phyloP scores from a whole-genome alignment of 2,113 vertebrate species.

The Ceyx margarethae region DNA sequence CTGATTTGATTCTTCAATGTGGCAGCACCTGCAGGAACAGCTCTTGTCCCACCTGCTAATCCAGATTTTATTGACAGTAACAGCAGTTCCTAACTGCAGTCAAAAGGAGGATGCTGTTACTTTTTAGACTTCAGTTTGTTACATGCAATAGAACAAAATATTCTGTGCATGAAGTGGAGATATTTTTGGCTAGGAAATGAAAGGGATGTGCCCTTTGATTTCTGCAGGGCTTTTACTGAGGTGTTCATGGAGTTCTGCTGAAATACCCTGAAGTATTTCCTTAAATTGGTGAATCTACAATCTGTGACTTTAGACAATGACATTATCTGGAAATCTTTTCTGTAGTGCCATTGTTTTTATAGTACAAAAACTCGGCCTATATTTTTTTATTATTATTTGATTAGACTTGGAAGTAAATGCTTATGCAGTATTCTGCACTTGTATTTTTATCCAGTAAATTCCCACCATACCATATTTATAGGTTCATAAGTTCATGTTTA shows the following conservation, averaged over 20 bases:
- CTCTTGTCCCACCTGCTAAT: not conserved
- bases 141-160: not conserved
- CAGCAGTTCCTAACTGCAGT: not conserved
- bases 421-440: not conserved
- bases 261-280: not conserved
- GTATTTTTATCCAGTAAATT: not conserved
- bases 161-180: not conserved
- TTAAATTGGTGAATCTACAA: not conserved
- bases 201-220: not conserved
- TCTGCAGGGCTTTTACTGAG: not conserved
- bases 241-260: not conserved
- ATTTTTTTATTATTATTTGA: not conserved
- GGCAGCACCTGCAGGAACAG: not conserved
- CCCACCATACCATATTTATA: not conserved
- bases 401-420: not conserved
- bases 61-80: not conserved
- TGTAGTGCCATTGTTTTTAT: not conserved
- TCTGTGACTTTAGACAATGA: not conserved
- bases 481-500: not conserved
- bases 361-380: not conserved
- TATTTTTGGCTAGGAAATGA: not conserved
- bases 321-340: not conserved
- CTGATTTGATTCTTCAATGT: not conserved
- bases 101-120: not conserved
- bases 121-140: not conserved